A percentile compares a stretch with the other conserved stretches of the same genome.
Evolutionary conservation across 2,797 vertebrate genomes (phyloP).

Genomic region (Labroides dimidiatus): DNA sequence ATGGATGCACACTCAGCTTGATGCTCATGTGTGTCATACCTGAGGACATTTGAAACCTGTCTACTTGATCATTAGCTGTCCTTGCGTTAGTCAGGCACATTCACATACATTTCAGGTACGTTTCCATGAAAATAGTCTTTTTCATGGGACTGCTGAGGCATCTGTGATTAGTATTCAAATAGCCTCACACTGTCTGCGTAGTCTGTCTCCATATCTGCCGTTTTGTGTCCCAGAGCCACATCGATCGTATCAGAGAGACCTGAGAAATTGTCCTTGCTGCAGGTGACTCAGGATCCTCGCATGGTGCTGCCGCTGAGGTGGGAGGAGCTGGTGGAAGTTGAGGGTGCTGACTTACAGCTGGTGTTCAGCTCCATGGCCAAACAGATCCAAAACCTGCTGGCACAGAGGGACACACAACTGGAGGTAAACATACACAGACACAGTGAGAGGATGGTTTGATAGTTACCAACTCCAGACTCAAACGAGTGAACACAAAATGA

Average conservation of each 20-base stretch:
- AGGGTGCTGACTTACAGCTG: conserved; percentile 78
- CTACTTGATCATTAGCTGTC: conserved; percentile 67
- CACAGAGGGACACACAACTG: conserved; percentile 87
- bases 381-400: conserved; percentile 83
- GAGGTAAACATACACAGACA: conserved; percentile 80
- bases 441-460: neutral
- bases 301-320: conserved; percentile 86
- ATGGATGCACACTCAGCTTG: conserved; percentile 52
- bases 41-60: conserved; percentile 49
- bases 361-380: conserved; percentile 83
- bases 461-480: too few species aligned
- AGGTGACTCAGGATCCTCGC: conserved; percentile 91
- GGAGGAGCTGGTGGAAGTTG: conserved; percentile 83
- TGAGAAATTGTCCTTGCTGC: conserved; percentile 43
- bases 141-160: neutral
- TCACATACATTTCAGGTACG: conserved; percentile 26
- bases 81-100: conserved; percentile 48
- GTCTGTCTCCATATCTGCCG: conserved; percentile 41
- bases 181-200: conserved; percentile 17
- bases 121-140: conserved; percentile 14
- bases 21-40: conserved; percentile 57
- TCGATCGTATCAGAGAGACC: conserved; percentile 35
- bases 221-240: conserved; percentile 33
- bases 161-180: conserved; percentile 48
- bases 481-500: neutral